Evolutionary conservation across 1,140 invertebrate species (phyloP).

Genomic region (Drosophila jambulina): DNA sequence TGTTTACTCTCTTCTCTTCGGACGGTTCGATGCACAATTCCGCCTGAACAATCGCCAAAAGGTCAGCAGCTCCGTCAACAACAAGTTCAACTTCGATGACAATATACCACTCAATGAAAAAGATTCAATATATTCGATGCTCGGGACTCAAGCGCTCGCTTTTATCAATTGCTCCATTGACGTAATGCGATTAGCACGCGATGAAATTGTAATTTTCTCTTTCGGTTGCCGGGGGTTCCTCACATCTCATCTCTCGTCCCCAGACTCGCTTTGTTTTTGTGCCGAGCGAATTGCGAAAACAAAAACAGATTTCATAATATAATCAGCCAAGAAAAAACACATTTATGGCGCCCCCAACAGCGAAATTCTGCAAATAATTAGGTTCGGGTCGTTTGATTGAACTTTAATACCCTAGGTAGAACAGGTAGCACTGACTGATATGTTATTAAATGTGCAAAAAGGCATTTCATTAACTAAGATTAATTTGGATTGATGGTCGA

Average conservation of each 20-base stretch:
- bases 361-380: constrained; percentile 19
- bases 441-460: constrained; percentile 4
- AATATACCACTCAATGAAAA: constrained; percentile 11
- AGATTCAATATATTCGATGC: constrained; percentile 4
- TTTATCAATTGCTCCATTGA: constrained; percentile 73
- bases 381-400: constrained; percentile 21
- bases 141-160: neutral
- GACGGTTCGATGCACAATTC: constrained; percentile 18
- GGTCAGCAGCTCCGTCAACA: constrained; percentile 55
- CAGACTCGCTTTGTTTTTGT: constrained; percentile 16
- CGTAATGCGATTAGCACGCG: constrained; percentile 67
- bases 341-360: constrained; percentile 15
- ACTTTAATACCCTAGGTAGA: neutral
- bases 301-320: constrained; percentile 49
- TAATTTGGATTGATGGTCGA: neutral
- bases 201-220: constrained; percentile 53
- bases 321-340: constrained; percentile 27
- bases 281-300: constrained; percentile 40
- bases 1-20: constrained; percentile 24
- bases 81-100: constrained; percentile 54
- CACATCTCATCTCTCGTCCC: neutral
- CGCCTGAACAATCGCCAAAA: constrained; percentile 26
- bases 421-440: constrained; percentile 8
- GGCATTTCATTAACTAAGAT: constrained; percentile 9
- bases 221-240: constrained; percentile 27